These are phyloP conservation scores for Diabrotica balteata DNA, from an alignment of 2,888 invertebrate species.

Conservation along the genomic window DNA sequence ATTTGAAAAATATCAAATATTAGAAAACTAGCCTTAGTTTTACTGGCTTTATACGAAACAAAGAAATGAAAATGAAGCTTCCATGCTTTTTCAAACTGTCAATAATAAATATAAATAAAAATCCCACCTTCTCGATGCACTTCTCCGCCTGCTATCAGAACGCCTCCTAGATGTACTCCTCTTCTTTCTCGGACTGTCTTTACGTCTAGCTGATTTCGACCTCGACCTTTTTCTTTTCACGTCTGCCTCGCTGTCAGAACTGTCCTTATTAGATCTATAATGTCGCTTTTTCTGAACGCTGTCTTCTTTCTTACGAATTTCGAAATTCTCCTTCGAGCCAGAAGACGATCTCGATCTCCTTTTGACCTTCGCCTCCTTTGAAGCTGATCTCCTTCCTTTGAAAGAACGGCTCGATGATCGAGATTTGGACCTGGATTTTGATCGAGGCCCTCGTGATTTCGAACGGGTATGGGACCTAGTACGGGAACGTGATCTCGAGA, in stretches of 20 bases:
- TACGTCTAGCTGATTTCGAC: conserved; percentile 55
- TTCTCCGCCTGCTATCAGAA: conserved; percentile 54
- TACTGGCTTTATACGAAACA: too few relatives aligned
- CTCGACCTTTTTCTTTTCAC: conserved; percentile 56
- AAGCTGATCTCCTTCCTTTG: conserved; percentile 49
- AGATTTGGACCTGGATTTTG: conserved; percentile 51
- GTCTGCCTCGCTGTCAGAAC: conserved; percentile 54
- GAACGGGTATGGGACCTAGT: conserved; percentile 53
- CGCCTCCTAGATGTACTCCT: conserved; percentile 59
- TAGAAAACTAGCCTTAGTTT: too few relatives aligned
- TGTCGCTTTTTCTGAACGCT: conserved; percentile 88
- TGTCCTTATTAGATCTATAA: conserved; percentile 83
- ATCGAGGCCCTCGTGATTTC: conserved; percentile 48
- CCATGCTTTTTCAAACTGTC: too few relatives aligned
- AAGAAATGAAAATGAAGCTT: too few relatives aligned
- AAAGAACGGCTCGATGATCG: conserved; percentile 44
- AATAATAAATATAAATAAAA: conserved; percentile 17
- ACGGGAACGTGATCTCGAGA: conserved; percentile 53
- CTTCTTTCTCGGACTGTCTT: conserved; percentile 61
- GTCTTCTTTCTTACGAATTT: conserved; percentile 78
- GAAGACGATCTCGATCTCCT: conserved; percentile 46
- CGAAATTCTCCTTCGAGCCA: conserved; percentile 65
- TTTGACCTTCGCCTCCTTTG: conserved; percentile 45
- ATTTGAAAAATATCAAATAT: too few relatives aligned
- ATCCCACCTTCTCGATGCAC: conserved; percentile 54